Evolutionary conservation across 37 sponge, comb jelly and placozoan genomes (phyloP).

Genomic region (Aplysina aerophoba): DNA sequence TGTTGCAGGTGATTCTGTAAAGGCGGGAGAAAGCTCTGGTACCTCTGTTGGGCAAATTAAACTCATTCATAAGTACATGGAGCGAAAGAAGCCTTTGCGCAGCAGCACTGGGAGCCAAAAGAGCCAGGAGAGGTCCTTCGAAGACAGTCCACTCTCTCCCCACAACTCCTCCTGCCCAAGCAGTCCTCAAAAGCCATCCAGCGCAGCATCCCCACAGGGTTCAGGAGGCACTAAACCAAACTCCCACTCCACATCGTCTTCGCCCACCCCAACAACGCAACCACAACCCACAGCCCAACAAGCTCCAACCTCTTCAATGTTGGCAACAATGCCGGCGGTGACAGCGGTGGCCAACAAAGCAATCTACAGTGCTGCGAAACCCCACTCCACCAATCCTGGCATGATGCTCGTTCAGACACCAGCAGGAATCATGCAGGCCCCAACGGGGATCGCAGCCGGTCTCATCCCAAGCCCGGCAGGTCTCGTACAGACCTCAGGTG

Average conservation of each 20-base stretch:
- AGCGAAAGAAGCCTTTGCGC: background rate
- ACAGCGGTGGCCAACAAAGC: too few relatives aligned
- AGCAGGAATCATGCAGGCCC: too few relatives aligned
- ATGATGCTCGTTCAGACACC: too few relatives aligned
- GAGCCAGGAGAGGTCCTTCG: background rate
- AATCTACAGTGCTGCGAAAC: too few relatives aligned
- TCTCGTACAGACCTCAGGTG: too few relatives aligned
- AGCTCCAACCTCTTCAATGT: too few relatives aligned
- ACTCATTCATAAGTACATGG: conserved; percentile 21
- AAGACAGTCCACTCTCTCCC: background rate
- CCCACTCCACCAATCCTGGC: too few relatives aligned
- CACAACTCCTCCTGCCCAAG: background rate
- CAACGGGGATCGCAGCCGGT: too few relatives aligned
- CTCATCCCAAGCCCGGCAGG: too few relatives aligned
- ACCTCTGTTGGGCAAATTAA: background rate
- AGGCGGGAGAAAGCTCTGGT: background rate
- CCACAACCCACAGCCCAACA: too few relatives aligned
- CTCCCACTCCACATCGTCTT: background rate
- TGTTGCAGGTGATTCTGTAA: background rate
- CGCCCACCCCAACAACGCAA: background rate
- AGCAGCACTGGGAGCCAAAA: too few relatives aligned
- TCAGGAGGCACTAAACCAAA: background rate
- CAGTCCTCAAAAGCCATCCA: background rate
- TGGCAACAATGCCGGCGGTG: too few relatives aligned
- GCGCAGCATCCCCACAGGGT: background rate